These are phyloP conservation scores for Tenthredo livida DNA, from an alignment of 2,888 invertebrate species.

Conservation along the genomic window DNA sequence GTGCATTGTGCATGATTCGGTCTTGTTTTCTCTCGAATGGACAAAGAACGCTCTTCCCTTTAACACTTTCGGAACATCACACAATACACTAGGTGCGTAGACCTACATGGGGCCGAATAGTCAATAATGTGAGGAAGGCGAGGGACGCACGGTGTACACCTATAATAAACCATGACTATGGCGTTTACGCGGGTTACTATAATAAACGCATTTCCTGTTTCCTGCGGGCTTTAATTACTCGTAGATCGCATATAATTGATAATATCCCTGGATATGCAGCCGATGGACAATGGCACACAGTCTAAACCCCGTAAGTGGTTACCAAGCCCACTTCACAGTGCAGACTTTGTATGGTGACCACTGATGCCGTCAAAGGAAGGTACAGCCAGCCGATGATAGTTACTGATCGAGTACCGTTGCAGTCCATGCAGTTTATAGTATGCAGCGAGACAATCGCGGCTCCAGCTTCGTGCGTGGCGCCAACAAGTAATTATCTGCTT, in stretches of 20 bases:
- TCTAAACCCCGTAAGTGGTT: constrained; percentile 31
- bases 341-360: neutral
- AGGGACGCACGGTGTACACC: neutral
- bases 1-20: neutral
- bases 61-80: neutral
- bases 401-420: neutral
- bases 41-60: constrained; percentile 41
- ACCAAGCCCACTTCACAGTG: constrained; percentile 17
- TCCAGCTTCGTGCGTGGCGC: constrained; percentile 15
- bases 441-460: constrained; percentile 36
- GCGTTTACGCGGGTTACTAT: constrained; percentile 1
- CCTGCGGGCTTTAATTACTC: constrained; percentile 48
- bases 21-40: constrained; percentile 30
- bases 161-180: neutral
- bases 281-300: constrained; percentile 10
- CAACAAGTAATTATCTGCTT: constrained; percentile 31
- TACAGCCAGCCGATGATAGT: no score
- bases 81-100: neutral
- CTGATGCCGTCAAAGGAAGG: neutral
- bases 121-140: neutral
- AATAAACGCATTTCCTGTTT: constrained; percentile 45
- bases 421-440: neutral
- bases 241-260: constrained; percentile 30
- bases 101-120: neutral
- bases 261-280: neutral